Percentiles rank a stretch among this genome's conserved stretches.
phyloP scores from a whole-genome alignment of 2,113 vertebrate genomes.

The Aspidoscelis tigris region DNA sequence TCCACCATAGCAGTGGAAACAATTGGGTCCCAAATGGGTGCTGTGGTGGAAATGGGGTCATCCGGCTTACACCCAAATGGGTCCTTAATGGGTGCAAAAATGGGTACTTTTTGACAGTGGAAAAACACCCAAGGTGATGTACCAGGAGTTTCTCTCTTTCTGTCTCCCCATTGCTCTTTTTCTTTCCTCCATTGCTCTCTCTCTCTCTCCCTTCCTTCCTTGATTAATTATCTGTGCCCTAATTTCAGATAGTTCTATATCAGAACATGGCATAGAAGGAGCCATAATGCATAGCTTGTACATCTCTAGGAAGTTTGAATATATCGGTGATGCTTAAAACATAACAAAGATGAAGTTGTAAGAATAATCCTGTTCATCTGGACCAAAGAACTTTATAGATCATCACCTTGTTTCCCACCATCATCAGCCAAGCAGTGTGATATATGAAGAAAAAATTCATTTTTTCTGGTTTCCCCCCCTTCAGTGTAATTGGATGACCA shows the following conservation, averaged over 20 bases:
- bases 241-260: neutral
- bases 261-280: neutral
- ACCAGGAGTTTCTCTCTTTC: too few species aligned
- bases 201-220: too few species aligned
- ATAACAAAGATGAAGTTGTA: neutral
- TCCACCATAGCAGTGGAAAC: too few species aligned
- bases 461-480: neutral
- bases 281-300: neutral
- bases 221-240: neutral
- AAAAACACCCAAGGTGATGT: too few species aligned
- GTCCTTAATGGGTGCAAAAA: too few species aligned
- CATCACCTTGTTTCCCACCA: neutral
- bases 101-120: too few species aligned
- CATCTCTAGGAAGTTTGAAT: neutral
- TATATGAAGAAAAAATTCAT: neutral
- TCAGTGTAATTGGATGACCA: neutral
- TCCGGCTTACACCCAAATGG: too few species aligned
- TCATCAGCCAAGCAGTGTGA: neutral
- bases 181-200: too few species aligned
- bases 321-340: neutral
- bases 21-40: too few species aligned
- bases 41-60: too few species aligned
- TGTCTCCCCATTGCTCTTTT: too few species aligned
- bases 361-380: neutral
- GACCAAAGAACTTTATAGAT: neutral